Evolutionary conservation across 2,888 invertebrate species (phyloP), one percentile per base, ranked within the genome.

Genomic region (Sarcophaga subvicina): DNA sequence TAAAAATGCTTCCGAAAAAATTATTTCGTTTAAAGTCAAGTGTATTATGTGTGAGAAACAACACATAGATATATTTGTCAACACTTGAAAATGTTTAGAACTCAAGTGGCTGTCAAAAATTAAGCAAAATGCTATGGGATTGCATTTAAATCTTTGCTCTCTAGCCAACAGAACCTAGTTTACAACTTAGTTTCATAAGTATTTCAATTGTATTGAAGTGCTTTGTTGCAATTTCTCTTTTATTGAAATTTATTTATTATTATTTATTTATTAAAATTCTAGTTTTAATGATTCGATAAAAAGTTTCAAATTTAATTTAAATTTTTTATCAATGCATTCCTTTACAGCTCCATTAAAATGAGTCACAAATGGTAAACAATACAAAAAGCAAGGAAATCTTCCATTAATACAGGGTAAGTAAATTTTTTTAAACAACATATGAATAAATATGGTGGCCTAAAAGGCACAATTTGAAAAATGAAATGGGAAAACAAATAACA

Each of bases 21-120:
- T 37, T 37, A 37, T 64, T 80, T 14, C 47, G n/a, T 54, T 27
- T 76, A 71, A 67, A 70, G 37, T 81, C 70, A 76, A 76, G 81
- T 25, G 54, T 59, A 59, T 59, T 66, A 45, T 66, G 70, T 75
- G 64, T 25, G 69, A 73, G 59, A 54, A 60, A 47, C 37, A 8
- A 2, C 2, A 37, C 37, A 37, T 37, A 37, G 4, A 27, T 25
- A 17, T 14, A 17, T 54, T 54, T 54, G 12, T 54, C 54, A 67
- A 37, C 27, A 67, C n/a, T 10, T 37, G 25, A 14, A 37, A 54
- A 54, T 54, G 54, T 54, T 54, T 54, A 54, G 54, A 54, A 17
- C 54, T 54, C 54, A 54, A 54, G 54, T 54, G 54, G 54, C 17
- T 54, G 54, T 54, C 54, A 54, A 54, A 54, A 47, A 69, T n/a